Evolutionary conservation across 2,113 vertebrate genomes (phyloP), one percentile per base, ranked within the genome.

Genomic region (Elaphurus davidianus): DNA sequence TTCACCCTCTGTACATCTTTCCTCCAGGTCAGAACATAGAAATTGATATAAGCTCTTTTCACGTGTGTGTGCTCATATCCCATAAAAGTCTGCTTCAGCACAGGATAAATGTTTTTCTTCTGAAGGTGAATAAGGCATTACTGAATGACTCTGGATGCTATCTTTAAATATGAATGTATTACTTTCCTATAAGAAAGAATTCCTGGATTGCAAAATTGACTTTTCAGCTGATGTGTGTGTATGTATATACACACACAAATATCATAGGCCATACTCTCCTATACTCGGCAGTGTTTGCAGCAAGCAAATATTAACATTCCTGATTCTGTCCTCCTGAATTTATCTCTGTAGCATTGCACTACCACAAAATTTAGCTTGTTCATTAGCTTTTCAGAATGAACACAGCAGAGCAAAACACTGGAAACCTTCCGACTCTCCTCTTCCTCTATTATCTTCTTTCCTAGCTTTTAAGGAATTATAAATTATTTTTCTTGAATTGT

Each of bases 121-220:
- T 60, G 47, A 79, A 62, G 64, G 47, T 88, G 76, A 96, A 85
- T 94, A 47, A 59, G 59, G n/a, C 43, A 74, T 93, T 83, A 64
- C 33, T 90, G 60, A 97, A 82, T 94, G 90, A 94, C 52, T 30
- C 33, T 71, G 25, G 45, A 83, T 89, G 33, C 59, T 96, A 0
- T 45, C 91, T 93, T 93, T 95, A n/a, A 95, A 87, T 90, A 90
- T 62, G 30, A 50, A 95, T 84, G 79, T 95, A 89, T 59, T 87
- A 47, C 87, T 36, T 60, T 93, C 30, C 36, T 94, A 16, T 52
- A 87, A 81, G 21, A 97, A 28, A 60, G 33, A 93, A 96, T 94
- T 79, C 50, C 33, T 98, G 21, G 23, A 81, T 89, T 83, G 14
- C 6, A 95, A 82, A 93, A 93, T 90, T 87, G 62, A 71, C 33